Conservation (phyloP, 2,113 vertebrate species). For the Cepphus grylle region DNA sequence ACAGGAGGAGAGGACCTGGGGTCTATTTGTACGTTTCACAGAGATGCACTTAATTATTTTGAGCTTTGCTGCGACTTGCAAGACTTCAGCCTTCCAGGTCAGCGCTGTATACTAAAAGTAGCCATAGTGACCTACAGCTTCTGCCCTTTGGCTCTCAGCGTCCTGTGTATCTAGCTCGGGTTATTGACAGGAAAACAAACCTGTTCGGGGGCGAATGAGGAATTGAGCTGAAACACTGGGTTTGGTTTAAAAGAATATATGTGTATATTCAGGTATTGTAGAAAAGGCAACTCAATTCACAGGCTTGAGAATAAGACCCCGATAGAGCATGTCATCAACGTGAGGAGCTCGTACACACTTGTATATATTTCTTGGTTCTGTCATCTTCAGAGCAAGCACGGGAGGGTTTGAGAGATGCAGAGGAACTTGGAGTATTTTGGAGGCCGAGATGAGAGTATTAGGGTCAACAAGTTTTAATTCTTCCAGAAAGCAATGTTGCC, state of each 20-base stretch:
- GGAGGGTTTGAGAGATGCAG: neutral
- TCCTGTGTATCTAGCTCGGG: rapidly evolving
- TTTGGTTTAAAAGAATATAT: neutral
- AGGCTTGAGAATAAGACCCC: neutral
- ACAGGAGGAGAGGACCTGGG: neutral
- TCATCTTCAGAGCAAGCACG: neutral
- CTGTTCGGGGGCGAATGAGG: neutral
- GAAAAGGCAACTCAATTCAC: neutral
- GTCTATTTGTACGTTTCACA: neutral
- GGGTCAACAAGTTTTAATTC: neutral
- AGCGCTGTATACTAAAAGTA: neutral
- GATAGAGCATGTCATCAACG: neutral
- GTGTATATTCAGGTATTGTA: neutral
- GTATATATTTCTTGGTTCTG: neutral
- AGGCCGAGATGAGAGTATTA: neutral
- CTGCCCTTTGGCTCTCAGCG: neutral
- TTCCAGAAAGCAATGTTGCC: neutral
- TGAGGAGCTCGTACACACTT: neutral
- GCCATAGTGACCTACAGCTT: neutral
- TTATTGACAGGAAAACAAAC: neutral
- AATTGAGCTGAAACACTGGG: neutral
- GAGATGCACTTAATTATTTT: neutral
- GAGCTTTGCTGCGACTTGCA: neutral
- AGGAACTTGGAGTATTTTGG: neutral
- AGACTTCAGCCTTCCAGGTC: neutral